Evolutionary conservation across 2,113 vertebrate species (phyloP).

Genomic region (Macaca nemestrina): DNA sequence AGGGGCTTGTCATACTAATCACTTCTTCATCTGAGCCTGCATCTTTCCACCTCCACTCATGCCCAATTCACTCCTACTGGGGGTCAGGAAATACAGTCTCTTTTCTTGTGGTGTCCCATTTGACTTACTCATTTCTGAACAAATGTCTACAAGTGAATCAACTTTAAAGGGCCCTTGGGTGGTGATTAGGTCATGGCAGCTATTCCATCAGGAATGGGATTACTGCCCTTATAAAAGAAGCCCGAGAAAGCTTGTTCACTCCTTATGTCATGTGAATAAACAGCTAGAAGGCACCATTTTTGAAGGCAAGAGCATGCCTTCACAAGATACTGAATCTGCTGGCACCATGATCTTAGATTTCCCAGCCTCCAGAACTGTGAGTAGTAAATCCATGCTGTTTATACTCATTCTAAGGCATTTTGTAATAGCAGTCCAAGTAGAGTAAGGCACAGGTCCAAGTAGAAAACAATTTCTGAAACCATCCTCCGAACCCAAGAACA

Average conservation of each 20-base stretch:
- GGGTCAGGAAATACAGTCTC: background rate
- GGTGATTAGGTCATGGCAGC: background rate
- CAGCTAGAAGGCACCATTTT: too few relatives aligned
- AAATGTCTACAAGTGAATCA: background rate
- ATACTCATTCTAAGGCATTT: background rate
- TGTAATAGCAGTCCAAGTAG: background rate
- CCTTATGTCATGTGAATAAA: background rate
- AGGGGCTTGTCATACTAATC: too few relatives aligned
- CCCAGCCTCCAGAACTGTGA: background rate
- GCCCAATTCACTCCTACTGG: background rate
- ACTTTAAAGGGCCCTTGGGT: background rate
- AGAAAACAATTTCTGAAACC: background rate
- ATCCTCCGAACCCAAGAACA: background rate
- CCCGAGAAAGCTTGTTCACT: background rate
- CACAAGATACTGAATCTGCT: background rate
- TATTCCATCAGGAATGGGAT: background rate
- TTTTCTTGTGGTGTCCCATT: background rate
- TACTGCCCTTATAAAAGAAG: background rate
- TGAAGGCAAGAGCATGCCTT: background rate
- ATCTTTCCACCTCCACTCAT: accelerated
- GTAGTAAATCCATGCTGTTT: background rate
- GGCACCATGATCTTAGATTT: background rate
- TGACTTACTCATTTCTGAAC: background rate
- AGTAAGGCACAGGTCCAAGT: background rate
- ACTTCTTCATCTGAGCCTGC: background rate